These are phyloP conservation scores for Tiliacea citrago DNA, from an alignment of 2,888 invertebrate genomes.

Conservation along the genomic window DNA sequence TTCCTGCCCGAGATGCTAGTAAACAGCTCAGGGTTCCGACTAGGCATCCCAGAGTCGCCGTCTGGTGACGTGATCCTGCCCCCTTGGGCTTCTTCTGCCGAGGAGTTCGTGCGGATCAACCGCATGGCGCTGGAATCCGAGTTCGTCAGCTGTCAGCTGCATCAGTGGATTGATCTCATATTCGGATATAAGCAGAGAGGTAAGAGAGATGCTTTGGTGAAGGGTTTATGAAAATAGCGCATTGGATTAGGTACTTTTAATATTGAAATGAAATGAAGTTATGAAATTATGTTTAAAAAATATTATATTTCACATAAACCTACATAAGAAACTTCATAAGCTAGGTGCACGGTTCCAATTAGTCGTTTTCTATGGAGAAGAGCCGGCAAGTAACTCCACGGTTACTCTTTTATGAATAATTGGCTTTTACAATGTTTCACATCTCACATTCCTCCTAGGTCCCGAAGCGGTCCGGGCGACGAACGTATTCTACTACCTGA, in stretches of 20 bases:
- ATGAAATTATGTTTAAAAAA: too few relatives aligned
- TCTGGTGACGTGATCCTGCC: conserved; percentile 97
- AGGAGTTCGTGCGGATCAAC: conserved; percentile 99
- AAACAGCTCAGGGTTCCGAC: conserved; percentile 94
- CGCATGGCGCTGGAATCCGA: conserved; percentile 99
- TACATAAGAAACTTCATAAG: too few relatives aligned
- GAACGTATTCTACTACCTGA: conserved; percentile 99
- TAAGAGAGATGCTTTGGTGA: conserved; percentile 75
- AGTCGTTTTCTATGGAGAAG: neutral
- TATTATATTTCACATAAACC: too few relatives aligned
- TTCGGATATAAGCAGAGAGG: conserved; percentile 99
- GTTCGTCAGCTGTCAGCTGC: conserved; percentile 99
- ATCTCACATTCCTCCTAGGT: conserved; percentile 86
- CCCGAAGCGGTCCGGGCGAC: conserved; percentile 99
- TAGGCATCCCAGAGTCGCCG: conserved; percentile 97
- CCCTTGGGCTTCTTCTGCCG: conserved; percentile 99
- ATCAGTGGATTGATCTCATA: conserved; percentile 99
- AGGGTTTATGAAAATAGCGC: neutral
- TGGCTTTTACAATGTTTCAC: neutral
- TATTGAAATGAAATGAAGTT: too few relatives aligned
- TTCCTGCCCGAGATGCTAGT: conserved; percentile 99
- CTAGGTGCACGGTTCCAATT: neutral
- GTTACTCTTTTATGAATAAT: neutral
- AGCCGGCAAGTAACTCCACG: neutral
- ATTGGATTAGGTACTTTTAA: neutral